phyloP scores from a whole-genome alignment of 2,113 vertebrate species.

The Gorsachius goisagi region DNA sequence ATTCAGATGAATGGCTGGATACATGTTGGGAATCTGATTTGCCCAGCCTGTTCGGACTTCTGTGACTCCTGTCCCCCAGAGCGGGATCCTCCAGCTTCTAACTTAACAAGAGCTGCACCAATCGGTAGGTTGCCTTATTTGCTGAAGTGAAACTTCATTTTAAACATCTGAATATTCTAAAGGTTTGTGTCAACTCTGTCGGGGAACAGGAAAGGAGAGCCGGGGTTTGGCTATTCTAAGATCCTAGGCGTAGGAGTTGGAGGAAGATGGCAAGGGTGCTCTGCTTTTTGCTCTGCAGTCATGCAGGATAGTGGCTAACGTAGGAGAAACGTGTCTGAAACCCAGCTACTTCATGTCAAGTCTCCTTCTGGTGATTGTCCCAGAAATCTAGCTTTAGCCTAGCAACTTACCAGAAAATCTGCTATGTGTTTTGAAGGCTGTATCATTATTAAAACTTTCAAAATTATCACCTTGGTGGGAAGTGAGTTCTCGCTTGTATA shows the following conservation, averaged over 20 bases:
- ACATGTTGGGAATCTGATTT: slow-evolving; percentile 88
- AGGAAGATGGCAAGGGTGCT: background rate
- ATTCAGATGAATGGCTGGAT: slow-evolving; percentile 87
- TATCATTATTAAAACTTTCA: background rate
- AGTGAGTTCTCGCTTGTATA: background rate
- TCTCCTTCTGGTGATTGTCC: background rate
- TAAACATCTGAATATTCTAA: background rate
- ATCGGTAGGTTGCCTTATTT: slow-evolving; percentile 77
- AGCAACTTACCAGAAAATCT: background rate
- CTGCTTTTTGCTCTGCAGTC: background rate
- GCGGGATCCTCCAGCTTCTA: slow-evolving; percentile 79
- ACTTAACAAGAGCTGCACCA: slow-evolving; percentile 78
- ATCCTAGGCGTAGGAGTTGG: background rate
- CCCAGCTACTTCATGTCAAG: fast-evolving
- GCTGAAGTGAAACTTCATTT: background rate
- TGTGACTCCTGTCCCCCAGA: slow-evolving; percentile 88
- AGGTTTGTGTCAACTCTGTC: background rate
- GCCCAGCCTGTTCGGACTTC: slow-evolving; percentile 87
- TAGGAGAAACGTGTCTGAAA: background rate
- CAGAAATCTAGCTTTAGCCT: background rate
- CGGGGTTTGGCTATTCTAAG: background rate
- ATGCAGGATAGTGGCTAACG: background rate
- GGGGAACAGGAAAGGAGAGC: background rate
- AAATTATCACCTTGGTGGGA: background rate
- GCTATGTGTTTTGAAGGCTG: background rate